These are phyloP conservation scores for Hesperophylax magnus DNA, from an alignment of 1,140 invertebrate species.

Conservation along the genomic window DNA sequence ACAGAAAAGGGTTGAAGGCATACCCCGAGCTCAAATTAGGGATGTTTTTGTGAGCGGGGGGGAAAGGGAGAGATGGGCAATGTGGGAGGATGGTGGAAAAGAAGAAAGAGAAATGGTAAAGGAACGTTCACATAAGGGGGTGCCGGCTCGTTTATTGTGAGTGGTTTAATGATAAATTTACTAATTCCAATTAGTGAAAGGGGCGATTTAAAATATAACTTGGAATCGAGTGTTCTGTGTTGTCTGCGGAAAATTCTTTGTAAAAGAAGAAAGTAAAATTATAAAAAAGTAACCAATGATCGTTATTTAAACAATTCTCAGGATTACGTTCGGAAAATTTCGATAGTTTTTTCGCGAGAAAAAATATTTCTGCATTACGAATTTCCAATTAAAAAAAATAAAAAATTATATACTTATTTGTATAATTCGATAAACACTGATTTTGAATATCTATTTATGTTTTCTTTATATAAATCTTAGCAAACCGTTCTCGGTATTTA, in stretches of 20 bases:
- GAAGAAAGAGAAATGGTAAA: constrained; percentile 35
- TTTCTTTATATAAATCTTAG: too few species aligned
- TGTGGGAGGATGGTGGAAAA: constrained; percentile 21
- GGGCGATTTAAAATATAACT: constrained; percentile 23
- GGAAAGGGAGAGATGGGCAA: constrained; percentile 30
- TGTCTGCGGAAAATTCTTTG: too few species aligned
- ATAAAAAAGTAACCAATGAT: neutral
- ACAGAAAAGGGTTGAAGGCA: constrained; percentile 58
- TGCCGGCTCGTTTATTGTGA: constrained; percentile 19
- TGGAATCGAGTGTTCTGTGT: too few species aligned
- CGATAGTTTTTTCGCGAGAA: too few species aligned
- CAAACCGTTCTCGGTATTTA: too few species aligned
- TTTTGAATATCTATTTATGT: too few species aligned
- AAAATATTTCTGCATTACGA: too few species aligned
- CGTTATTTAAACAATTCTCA: neutral
- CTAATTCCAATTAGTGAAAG: constrained; percentile 30
- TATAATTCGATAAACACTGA: too few species aligned
- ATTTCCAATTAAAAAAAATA: too few species aligned
- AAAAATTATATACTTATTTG: too few species aligned
- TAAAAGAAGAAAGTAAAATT: too few species aligned
- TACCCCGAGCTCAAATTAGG: constrained; percentile 58
- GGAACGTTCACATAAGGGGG: constrained; percentile 38
- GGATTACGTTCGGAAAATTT: too few species aligned
- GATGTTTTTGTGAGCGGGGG: constrained; percentile 55
- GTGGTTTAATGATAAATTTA: constrained; percentile 34